phyloP scores from a whole-genome alignment of 1,140 invertebrate genomes.

The Zaprionus vittiger region DNA sequence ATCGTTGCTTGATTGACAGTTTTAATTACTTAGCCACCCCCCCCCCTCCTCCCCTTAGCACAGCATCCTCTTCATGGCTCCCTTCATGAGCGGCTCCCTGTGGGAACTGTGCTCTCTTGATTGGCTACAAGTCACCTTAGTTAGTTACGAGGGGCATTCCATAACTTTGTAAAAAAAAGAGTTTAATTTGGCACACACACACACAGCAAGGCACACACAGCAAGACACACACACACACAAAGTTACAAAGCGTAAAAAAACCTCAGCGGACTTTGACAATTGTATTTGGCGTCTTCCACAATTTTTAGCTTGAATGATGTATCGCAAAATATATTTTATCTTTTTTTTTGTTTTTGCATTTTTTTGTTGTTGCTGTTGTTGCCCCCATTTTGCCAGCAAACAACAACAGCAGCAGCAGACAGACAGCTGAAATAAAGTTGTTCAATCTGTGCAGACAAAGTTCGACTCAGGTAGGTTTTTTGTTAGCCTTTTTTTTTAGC shows the following conservation, averaged over 20 bases:
- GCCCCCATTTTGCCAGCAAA: conserved; percentile 26
- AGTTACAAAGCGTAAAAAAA: conserved; percentile 11
- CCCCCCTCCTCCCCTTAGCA: too few relatives aligned
- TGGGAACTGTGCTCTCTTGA: not conserved
- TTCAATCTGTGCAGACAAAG: not conserved
- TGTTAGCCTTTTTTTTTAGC: not conserved
- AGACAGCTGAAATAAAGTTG: conserved; percentile 35
- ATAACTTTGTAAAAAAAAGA: not conserved
- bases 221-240: conserved; percentile 6
- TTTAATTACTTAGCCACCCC: not conserved
- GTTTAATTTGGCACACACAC: conserved; percentile 9
- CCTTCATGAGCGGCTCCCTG: too few relatives aligned
- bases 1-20: conserved; percentile 11
- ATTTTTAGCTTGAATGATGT: conserved; percentile 34
- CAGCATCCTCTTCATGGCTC: too few relatives aligned
- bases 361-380: conserved; percentile 16
- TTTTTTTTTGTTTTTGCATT: not conserved
- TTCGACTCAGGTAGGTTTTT: conserved; percentile 9
- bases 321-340: conserved; percentile 20
- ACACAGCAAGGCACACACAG: not conserved
- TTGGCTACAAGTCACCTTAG: not conserved
- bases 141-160: conserved; percentile 1
- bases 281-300: not conserved
- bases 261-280: conserved; percentile 27
- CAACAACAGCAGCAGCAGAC: not conserved